Evolutionary conservation across 1,140 invertebrate genomes (phyloP), one percentile per base, ranked within the genome.

Genomic region (Brachionus manjavacas): DNA sequence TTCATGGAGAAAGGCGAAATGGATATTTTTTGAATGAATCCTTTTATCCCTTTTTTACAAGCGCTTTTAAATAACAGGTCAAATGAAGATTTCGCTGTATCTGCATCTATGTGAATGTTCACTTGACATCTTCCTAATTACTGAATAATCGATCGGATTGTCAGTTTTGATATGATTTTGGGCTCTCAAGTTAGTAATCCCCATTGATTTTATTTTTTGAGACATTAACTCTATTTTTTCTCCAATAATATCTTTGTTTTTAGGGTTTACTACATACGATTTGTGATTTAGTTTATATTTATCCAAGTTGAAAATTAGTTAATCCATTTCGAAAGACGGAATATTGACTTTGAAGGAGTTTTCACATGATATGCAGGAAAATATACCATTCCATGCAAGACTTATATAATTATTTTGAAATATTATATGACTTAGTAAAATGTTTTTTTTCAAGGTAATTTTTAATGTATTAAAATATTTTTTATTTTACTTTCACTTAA

Each of bases 221-320:
- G 28, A 31, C 35, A 72, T 35, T 39, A 39, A 16, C 35, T 72
- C 35, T 72, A 31, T 72, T 72, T 72, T 72, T 72, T 72, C 68
- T 35, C 68, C 68, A 16, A 16, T 72, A 72, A 72, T 72, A 7
- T 23, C 11, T 52, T 52, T 52, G 64, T 68, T 68, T 68, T 68
- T 68, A 11, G 64, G 64, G 23, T 68, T 35, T 35, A 68, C 23
- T 25, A 68, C 64, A 35, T 8, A 68, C 28, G 23, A 25, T 68
- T 68, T 68, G 35, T 72, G 68, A 72, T 41, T 72, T 35, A 72
- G n/a, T 68, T 68, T 35, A 68, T 68, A 28, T 72, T 72, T 72
- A 11, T 72, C 35, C n/a, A 39, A 16, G 28, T 31, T 35, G n/a
- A 35, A 16, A 72, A 39, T 39, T 35, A 39, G n/a, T 16, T 39